Percentiles rank a stretch among this genome's conserved stretches.
phyloP scores from a whole-genome alignment of 2,888 invertebrate species.

The Clanis bilineata region DNA sequence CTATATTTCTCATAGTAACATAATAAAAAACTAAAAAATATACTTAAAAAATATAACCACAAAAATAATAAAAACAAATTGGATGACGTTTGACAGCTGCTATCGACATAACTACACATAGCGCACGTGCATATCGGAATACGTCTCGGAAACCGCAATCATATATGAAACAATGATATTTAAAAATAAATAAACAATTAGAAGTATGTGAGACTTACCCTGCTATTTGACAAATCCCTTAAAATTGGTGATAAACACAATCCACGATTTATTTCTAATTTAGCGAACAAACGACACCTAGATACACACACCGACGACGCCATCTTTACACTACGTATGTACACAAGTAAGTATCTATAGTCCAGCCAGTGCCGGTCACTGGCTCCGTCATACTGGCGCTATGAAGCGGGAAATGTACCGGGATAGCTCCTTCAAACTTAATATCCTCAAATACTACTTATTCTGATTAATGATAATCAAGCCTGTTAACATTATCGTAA shows the following conservation, averaged over 20 bases:
- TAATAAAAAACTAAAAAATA: not conserved
- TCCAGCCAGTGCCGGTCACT: conserved; percentile 35
- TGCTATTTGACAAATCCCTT: conserved; percentile 76
- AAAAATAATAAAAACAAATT: conserved; percentile 44
- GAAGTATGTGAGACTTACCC: conserved; percentile 60
- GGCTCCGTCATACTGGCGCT: conserved; percentile 42
- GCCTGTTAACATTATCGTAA: not conserved
- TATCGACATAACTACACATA: conserved; percentile 50
- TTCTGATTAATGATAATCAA: not conserved
- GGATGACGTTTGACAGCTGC: conserved; percentile 70
- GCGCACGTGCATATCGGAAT: conserved; percentile 63
- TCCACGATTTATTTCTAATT: conserved; percentile 83
- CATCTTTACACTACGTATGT: conserved; percentile 79
- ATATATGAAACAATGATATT: conserved; percentile 55
- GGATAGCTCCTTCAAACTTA: conserved; percentile 16
- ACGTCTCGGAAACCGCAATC: conserved; percentile 47
- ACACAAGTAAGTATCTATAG: conserved; percentile 37
- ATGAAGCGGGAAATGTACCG: conserved; percentile 30
- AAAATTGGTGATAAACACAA: conserved; percentile 79
- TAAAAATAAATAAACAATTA: conserved; percentile 34
- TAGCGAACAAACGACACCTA: conserved; percentile 82
- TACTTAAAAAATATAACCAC: conserved; percentile 11
- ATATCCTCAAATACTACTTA: not conserved
- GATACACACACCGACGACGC: conserved; percentile 84
- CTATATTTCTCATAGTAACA: not conserved